phyloP scores from a whole-genome alignment of 1,140 invertebrate genomes.

The Pseudomyrmex pallidus region DNA sequence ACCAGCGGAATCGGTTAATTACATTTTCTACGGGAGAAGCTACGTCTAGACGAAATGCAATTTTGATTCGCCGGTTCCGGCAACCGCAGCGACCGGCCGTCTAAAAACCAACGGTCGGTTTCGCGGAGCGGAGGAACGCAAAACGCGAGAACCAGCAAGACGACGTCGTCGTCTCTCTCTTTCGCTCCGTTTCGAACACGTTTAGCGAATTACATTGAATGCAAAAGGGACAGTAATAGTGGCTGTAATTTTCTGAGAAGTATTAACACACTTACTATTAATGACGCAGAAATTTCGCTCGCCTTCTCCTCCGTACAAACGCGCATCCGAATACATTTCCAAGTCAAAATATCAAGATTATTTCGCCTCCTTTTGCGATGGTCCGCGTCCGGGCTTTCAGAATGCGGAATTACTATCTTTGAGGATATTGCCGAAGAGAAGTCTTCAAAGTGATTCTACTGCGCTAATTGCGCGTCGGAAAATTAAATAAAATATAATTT shows the following conservation, averaged over 20 bases:
- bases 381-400: background rate
- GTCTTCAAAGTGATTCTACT: background rate
- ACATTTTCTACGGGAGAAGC: slow-evolving; percentile 59
- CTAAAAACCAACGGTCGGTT: slow-evolving; percentile 40
- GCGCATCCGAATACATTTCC: slow-evolving; percentile 14
- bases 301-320: background rate
- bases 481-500: slow-evolving; percentile 33
- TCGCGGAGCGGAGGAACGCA: slow-evolving; percentile 12
- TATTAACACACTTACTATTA: slow-evolving; percentile 14
- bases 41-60: slow-evolving; percentile 69
- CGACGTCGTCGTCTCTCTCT: slow-evolving; percentile 11
- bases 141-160: slow-evolving; percentile 22
- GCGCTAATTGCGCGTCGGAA: slow-evolving; percentile 11
- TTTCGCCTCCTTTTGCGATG: slow-evolving; percentile 26
- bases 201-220: slow-evolving; percentile 36
- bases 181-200: slow-evolving; percentile 7
- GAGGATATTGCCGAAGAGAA: background rate
- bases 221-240: slow-evolving; percentile 14
- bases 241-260: slow-evolving; percentile 26
- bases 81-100: slow-evolving; percentile 20
- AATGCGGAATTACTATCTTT: slow-evolving; percentile 23
- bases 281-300: slow-evolving; percentile 20
- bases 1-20: slow-evolving; percentile 65
- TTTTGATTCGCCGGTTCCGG: slow-evolving; percentile 62
- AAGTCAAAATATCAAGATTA: slow-evolving; percentile 37